Conservation (phyloP, 2,113 vertebrate species). For the Platanista minor region DNA sequence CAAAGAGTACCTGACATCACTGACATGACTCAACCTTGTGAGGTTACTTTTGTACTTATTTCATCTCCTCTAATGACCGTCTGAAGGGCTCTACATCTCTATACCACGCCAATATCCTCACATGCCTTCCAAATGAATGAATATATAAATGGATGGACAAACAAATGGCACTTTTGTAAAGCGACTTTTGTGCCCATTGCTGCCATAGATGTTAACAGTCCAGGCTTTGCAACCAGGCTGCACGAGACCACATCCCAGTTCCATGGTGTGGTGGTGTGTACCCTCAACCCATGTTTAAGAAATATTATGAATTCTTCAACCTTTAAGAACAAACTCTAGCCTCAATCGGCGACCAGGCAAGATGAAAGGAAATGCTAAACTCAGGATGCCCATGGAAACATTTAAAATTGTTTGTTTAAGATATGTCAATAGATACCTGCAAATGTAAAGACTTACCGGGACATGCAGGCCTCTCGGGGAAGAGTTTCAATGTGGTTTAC, state of each 20-base stretch:
- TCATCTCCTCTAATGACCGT: background rate
- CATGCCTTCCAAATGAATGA: background rate
- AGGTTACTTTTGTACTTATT: background rate
- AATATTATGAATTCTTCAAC: background rate
- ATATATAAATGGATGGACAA: background rate
- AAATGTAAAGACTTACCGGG: background rate
- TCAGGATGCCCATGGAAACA: background rate
- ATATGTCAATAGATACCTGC: background rate
- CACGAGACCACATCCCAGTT: accelerated
- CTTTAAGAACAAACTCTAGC: conserved; percentile 16
- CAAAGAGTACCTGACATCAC: background rate
- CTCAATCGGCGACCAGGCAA: background rate
- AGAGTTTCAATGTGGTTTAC: background rate
- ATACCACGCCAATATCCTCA: background rate
- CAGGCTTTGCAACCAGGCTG: background rate
- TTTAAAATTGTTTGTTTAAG: background rate
- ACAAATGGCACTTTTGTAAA: background rate
- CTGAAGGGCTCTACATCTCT: background rate
- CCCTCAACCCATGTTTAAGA: background rate
- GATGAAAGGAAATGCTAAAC: background rate
- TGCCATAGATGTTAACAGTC: background rate
- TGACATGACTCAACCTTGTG: background rate
- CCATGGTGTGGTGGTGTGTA: accelerated
- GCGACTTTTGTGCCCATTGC: accelerated
- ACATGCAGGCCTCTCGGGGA: background rate